phyloP scores from a whole-genome alignment of 1,140 invertebrate genomes.

The Phenacoccus solenopsis region DNA sequence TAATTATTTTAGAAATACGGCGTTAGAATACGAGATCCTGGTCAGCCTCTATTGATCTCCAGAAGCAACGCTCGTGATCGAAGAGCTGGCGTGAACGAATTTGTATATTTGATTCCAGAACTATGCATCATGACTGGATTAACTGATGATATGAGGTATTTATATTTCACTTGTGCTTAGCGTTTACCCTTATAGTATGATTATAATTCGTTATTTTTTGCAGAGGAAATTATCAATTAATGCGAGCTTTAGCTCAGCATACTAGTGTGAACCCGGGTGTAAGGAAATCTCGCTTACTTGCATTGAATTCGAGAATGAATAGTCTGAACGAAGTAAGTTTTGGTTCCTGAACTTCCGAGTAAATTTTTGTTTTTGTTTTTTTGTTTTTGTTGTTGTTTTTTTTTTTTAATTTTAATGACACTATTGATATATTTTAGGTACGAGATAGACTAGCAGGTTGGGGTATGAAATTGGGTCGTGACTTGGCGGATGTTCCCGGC shows the following conservation, averaged over 20 bases:
- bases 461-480: slow-evolving; percentile 57
- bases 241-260: slow-evolving; percentile 45
- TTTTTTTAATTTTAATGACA: not conserved
- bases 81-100: slow-evolving; percentile 41
- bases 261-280: slow-evolving; percentile 47
- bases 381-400: not conserved
- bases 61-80: slow-evolving; percentile 42
- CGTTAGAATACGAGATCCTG: not conserved
- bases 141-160: slow-evolving; percentile 38
- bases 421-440: slow-evolving; percentile 4
- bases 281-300: slow-evolving; percentile 45
- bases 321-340: not conserved
- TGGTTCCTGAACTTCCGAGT: not conserved
- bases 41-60: slow-evolving; percentile 20
- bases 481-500: slow-evolving; percentile 46
- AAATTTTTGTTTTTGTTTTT: not conserved
- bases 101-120: slow-evolving; percentile 66
- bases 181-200: not conserved
- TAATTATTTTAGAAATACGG: slow-evolving; percentile 22
- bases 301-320: slow-evolving; percentile 43
- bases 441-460: slow-evolving; percentile 37
- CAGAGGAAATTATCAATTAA: slow-evolving; percentile 40
- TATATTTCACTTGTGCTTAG: not conserved
- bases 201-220: slow-evolving; percentile 20
- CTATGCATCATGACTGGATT: slow-evolving; percentile 65